These are phyloP conservation scores for Eristalinus aeneus DNA, from an alignment of 2,888 invertebrate genomes.

Conservation along the genomic window DNA sequence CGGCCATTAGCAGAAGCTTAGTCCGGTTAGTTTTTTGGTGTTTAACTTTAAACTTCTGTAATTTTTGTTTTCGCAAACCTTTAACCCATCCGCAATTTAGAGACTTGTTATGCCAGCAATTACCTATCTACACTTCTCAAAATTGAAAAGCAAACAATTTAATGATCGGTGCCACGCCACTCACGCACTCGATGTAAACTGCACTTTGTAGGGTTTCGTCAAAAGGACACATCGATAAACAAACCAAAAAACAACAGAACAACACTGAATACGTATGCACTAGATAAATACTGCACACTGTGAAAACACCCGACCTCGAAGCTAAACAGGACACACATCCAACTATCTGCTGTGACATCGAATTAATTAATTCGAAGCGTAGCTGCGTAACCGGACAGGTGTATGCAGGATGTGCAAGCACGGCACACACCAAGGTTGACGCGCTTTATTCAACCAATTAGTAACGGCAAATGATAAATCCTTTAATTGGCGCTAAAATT, in stretches of 20 bases:
- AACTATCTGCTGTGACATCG: background rate
- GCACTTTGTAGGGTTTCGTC: background rate
- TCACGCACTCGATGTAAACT: background rate
- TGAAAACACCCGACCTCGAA: background rate
- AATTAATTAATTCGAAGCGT: background rate
- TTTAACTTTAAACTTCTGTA: no score
- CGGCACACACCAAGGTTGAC: background rate
- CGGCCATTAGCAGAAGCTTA: background rate
- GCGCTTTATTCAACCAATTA: background rate
- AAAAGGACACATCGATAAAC: background rate
- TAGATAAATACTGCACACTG: background rate
- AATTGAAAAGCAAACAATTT: background rate
- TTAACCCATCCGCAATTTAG: no score
- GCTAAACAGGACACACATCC: background rate
- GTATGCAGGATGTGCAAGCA: background rate
- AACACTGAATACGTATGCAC: background rate
- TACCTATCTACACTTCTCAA: background rate
- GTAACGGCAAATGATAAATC: background rate
- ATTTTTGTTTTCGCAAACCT: no score
- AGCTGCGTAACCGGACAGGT: background rate
- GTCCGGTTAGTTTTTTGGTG: background rate
- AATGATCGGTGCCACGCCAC: background rate
- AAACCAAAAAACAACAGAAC: background rate
- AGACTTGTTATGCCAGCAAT: background rate
- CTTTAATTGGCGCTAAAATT: slow-evolving; percentile 7